Evolutionary conservation across 2,888 invertebrate species (phyloP), one percentile per base, ranked within the genome.

Genomic region (Craniophora ligustri): DNA sequence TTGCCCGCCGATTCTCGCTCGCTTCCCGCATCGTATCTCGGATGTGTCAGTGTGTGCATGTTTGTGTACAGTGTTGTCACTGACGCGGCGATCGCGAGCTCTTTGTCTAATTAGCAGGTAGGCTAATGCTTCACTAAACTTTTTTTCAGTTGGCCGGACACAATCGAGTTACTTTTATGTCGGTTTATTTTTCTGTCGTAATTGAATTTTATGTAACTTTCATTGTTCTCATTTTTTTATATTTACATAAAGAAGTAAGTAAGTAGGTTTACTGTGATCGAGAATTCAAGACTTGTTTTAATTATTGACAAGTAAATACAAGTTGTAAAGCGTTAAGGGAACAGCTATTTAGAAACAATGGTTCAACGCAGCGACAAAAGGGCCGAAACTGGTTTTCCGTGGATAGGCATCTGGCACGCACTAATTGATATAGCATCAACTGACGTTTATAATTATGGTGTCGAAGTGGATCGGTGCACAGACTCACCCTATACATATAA

Each of bases 51-150:
- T 87, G 87, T 85, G 88, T 86, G 86, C 84, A 87, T 88, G 87
- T 82, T 82, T 84, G 87, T 84, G 86, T 87, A 81, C 77, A 81
- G 84, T 82, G 86, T 84, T 85, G 85, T 83, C 88, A 87, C 85
- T 82, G 84, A 84, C 84, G 79, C 82, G 80, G 67, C 84, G 86
- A 86, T 86, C 81, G 81, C 84, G 84, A 86, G 85, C 87, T 87
- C 89, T 89, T 90, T 91, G 91, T 91, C 88, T 89, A 89, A 91
- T 89, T 89, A 91, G 79, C 91, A 92, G 91, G 91, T 92, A 92
- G 90, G 90, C 86, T 79, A 84, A 86, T 81, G 84, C 82, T 85
- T 79, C 79, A 79, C 78, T 76, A 78, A 85, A 85, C 81, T 78
- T 83, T 81, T 82, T 84, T 72, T 72, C 61, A 50, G 67, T 36